Evolutionary conservation across 2,888 invertebrate genomes (phyloP).

Genomic region (Himalopsyche anomala): DNA sequence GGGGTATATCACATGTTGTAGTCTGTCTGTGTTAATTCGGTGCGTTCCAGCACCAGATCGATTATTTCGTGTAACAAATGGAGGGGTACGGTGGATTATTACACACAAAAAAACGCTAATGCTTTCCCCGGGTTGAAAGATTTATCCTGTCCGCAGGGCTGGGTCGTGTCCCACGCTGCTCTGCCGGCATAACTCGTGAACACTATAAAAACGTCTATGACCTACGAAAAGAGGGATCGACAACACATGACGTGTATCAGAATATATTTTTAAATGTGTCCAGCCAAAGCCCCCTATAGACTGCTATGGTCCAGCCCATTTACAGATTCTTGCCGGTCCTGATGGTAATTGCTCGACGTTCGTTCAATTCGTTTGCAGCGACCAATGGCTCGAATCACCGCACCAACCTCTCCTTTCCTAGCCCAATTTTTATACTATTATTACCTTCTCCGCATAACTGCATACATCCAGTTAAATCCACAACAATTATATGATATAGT

Average conservation of each 20-base stretch:
- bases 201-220: constrained; percentile 11
- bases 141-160: constrained; percentile 19
- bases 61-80: constrained; percentile 16
- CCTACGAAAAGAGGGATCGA: not conserved
- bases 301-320: accelerated
- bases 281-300: no score
- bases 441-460: no score
- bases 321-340: no score
- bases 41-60: not conserved
- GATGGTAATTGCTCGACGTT: no score
- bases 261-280: no score
- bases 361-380: no score
- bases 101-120: constrained; percentile 13
- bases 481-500: no score
- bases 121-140: constrained; percentile 21
- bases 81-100: not conserved
- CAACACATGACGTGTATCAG: not conserved
- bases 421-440: no score
- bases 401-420: no score
- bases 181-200: constrained; percentile 20
- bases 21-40: not conserved
- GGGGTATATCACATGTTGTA: no score
- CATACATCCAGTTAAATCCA: no score
- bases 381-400: no score
- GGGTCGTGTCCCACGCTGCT: constrained; percentile 1